These are phyloP conservation scores for Pogonocichla stellata DNA, from an alignment of 2,113 vertebrate genomes.

Conservation along the genomic window DNA sequence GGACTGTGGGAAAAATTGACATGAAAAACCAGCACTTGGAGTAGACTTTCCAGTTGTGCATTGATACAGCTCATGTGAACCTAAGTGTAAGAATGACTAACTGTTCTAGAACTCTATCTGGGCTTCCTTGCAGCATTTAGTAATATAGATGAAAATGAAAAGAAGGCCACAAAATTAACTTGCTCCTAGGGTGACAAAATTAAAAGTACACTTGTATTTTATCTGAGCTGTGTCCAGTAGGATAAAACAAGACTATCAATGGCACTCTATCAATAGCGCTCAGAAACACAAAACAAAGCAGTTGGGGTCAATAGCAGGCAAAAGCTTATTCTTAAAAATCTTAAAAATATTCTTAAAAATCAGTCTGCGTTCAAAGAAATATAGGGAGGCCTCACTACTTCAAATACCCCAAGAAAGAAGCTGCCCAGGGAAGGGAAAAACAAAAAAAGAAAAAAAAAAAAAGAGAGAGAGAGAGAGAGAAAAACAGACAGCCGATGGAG, in stretches of 20 bases:
- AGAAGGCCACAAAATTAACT: neutral
- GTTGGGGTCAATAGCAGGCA: neutral
- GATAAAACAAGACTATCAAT: neutral
- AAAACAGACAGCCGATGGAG: conserved; percentile 20
- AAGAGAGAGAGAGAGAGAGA: neutral
- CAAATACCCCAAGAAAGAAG: neutral
- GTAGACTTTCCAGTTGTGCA: neutral
- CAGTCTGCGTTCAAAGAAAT: neutral
- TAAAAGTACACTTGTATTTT: neutral
- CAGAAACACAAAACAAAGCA: neutral
- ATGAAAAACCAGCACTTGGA: neutral
- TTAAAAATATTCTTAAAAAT: neutral
- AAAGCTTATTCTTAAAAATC: too few species aligned
- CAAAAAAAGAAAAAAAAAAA: neutral
- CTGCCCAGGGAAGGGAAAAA: neutral
- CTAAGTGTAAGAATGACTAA: neutral
- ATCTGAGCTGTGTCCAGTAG: neutral
- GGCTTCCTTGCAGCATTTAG: neutral
- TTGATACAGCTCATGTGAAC: neutral
- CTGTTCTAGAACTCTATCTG: neutral
- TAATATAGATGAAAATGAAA: neutral
- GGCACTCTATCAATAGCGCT: neutral
- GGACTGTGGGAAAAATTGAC: neutral
- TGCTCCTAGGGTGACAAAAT: neutral
- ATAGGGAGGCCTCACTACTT: neutral